A percentile compares a stretch with the other conserved stretches of the same genome.
Evolutionary conservation across 2,797 vertebrate genomes (phyloP).

Genomic region (Amblyopsis hoosieri): DNA sequence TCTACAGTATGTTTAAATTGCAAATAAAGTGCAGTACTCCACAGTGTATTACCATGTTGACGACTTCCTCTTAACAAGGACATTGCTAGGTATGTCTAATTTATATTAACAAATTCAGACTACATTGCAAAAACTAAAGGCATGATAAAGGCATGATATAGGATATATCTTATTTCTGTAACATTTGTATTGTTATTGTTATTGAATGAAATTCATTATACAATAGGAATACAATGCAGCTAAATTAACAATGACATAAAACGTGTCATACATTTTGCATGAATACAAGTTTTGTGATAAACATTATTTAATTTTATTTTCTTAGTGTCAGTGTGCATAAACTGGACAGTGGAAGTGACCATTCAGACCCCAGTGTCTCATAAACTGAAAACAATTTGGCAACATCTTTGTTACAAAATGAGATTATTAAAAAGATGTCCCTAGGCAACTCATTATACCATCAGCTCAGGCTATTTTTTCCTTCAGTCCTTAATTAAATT

Average conservation of each 20-base stretch:
- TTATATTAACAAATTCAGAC: too few species aligned
- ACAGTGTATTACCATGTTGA: neutral
- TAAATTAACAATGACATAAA: neutral
- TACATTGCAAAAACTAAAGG: neutral
- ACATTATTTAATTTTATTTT: conserved; percentile 24
- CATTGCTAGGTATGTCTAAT: too few species aligned
- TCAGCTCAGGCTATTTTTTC: conserved; percentile 75
- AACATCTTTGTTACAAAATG: conserved; percentile 79
- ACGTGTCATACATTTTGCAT: neutral
- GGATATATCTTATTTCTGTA: conserved; percentile 11
- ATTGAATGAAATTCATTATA: too few species aligned
- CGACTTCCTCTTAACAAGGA: too few species aligned
- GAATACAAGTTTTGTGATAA: too few species aligned
- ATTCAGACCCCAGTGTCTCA: conserved; percentile 56
- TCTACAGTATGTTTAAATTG: neutral
- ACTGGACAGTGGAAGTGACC: conserved; percentile 59
- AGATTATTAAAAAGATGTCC: conserved; percentile 81
- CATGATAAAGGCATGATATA: conserved; percentile 21
- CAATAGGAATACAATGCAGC: too few species aligned
- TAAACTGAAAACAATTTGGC: conserved; percentile 70
- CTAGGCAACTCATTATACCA: conserved; percentile 80
- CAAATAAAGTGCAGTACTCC: neutral
- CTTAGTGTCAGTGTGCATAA: conserved; percentile 70
- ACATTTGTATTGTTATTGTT: conserved; percentile 47
- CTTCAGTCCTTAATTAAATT: conserved; percentile 80